phyloP scores from a whole-genome alignment of 1,140 invertebrate species.

The Leptinotarsa undecemlineata region DNA sequence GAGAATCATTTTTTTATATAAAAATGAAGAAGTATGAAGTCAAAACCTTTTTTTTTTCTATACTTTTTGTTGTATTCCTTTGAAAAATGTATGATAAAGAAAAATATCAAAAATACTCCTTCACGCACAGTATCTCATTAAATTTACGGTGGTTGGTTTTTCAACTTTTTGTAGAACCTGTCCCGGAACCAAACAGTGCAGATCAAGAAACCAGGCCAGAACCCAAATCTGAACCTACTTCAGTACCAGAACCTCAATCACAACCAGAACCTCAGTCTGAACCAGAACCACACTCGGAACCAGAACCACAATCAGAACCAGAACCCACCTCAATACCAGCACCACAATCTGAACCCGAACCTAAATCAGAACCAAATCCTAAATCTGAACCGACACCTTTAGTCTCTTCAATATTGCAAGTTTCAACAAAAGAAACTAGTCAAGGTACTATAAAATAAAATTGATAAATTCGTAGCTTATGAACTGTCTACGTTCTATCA shows the following conservation, averaged over 20 bases:
- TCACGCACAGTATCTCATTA: no score
- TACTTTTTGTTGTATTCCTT: no score
- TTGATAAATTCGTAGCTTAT: no score
- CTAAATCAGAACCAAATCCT: constrained; percentile 56
- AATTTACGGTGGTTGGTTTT: constrained; percentile 57
- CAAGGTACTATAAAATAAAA: neutral
- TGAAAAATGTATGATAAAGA: no score
- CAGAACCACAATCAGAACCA: constrained; percentile 54
- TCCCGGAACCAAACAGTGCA: constrained; percentile 53
- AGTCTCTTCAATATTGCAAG: constrained; percentile 44
- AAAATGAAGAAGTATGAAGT: no score
- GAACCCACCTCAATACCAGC: constrained; percentile 53
- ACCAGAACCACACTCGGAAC: constrained; percentile 53
- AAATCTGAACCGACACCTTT: constrained; percentile 53
- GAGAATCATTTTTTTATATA: no score
- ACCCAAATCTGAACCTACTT: constrained; percentile 49
- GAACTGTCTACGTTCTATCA: no score
- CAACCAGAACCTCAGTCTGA: constrained; percentile 53
- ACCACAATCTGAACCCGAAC: constrained; percentile 55
- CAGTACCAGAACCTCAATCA: constrained; percentile 49
- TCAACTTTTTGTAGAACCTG: constrained; percentile 53
- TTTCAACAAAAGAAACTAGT: constrained; percentile 24
- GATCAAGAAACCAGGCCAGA: constrained; percentile 50
- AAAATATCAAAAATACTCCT: no score
- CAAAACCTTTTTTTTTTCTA: no score